Percentiles rank a stretch among this genome's conserved stretches.
phyloP scores from a whole-genome alignment of 2,888 invertebrate species.

The Bibio marci region DNA sequence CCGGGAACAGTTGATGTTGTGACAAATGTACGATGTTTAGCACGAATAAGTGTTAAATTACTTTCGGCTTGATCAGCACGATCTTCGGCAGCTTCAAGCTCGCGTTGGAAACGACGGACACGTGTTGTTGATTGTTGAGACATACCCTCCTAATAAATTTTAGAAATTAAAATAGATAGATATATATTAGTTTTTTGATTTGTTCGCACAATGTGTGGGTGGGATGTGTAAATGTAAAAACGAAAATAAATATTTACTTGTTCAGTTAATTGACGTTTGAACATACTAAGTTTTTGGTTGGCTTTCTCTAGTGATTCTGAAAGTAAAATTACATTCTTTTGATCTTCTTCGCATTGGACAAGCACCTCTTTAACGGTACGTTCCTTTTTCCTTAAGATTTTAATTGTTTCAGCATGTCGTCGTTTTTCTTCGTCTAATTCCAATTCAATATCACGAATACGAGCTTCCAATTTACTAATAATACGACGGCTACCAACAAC shows the following conservation, averaged over 20 bases:
- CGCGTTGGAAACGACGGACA: constrained; percentile 95
- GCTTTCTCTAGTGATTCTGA: constrained; percentile 82
- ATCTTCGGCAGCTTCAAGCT: constrained; percentile 93
- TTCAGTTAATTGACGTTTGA: constrained; percentile 91
- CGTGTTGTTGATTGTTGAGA: constrained; percentile 85
- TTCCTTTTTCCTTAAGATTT: constrained; percentile 96
- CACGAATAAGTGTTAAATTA: constrained; percentile 85
- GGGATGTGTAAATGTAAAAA: background rate
- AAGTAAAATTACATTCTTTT: constrained; percentile 83
- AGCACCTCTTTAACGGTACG: constrained; percentile 90
- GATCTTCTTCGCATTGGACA: constrained; percentile 91
- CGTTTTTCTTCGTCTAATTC: constrained; percentile 94
- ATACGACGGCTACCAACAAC: constrained; percentile 93
- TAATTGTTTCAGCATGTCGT: constrained; percentile 91
- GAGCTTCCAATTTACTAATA: constrained; percentile 92
- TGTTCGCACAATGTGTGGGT: background rate
- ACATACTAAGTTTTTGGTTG: constrained; percentile 73
- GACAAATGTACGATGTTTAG: constrained; percentile 96
- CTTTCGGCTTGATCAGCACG: constrained; percentile 90
- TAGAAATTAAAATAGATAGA: constrained; percentile 8
- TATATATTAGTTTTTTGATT: background rate
- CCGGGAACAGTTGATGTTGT: constrained; percentile 86
- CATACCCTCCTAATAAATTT: constrained; percentile 57
- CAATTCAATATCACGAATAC: constrained; percentile 85
- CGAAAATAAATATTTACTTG: constrained; percentile 37